Percentiles rank a stretch among this genome's conserved stretches.
Conservation (phyloP, 2,888 invertebrate genomes). For the Drosophila lacicola region DNA sequence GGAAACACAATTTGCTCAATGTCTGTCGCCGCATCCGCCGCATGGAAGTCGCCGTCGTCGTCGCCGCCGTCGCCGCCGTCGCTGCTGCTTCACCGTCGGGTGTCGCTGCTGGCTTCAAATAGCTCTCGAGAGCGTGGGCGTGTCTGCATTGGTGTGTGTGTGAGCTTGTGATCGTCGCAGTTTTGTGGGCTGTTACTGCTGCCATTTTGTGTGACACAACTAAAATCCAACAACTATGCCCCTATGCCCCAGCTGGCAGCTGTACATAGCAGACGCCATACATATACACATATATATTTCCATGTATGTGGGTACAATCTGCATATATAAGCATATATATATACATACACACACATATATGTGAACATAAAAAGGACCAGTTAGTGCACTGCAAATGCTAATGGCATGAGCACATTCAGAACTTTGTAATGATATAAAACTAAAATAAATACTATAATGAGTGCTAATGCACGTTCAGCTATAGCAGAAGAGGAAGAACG, state of each 20-base stretch:
- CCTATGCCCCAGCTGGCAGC: slow-evolving; percentile 24
- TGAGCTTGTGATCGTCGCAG: slow-evolving; percentile 56
- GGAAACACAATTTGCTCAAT: slow-evolving; percentile 80
- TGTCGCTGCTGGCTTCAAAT: slow-evolving; percentile 59
- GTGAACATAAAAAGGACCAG: slow-evolving; percentile 21
- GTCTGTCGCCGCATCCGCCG: slow-evolving; percentile 54
- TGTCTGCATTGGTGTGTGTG: slow-evolving; percentile 41
- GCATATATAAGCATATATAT: background rate
- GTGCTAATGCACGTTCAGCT: slow-evolving; percentile 43
- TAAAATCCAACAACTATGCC: slow-evolving; percentile 59
- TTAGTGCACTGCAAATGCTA: slow-evolving; percentile 20
- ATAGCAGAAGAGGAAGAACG: background rate
- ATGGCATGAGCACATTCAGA: slow-evolving; percentile 18
- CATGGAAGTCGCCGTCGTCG: slow-evolving; percentile 34
- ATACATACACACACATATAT: background rate
- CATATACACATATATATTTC: slow-evolving; percentile 2
- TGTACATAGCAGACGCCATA: slow-evolving; percentile 18
- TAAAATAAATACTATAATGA: slow-evolving; percentile 42
- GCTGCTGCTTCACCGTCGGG: slow-evolving; percentile 45
- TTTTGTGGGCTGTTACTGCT: slow-evolving; percentile 77
- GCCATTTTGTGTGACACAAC: slow-evolving; percentile 76
- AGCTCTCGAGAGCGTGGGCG: slow-evolving; percentile 72
- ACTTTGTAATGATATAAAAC: slow-evolving; percentile 29
- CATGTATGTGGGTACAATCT: background rate
- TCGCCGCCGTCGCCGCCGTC: slow-evolving; percentile 6